These are phyloP conservation scores for Ianthella basta DNA, from an alignment of 37 sponge, comb jelly and placozoan species.

Conservation along the genomic window DNA sequence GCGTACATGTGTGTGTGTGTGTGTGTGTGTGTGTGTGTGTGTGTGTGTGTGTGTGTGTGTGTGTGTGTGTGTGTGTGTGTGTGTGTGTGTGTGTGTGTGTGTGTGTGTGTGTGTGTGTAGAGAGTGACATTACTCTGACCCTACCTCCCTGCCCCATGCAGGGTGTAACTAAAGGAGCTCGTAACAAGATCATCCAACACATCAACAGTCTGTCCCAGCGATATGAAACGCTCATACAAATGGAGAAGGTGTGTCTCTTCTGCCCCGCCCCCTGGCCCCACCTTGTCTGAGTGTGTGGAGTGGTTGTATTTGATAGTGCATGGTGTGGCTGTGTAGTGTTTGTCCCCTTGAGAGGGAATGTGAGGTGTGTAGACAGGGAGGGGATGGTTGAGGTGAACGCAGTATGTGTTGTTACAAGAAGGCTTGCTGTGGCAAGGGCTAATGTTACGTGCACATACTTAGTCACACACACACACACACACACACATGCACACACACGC, in stretches of 20 bases:
- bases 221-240: slow-evolving; percentile 54
- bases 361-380: neutral
- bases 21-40: neutral
- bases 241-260: slow-evolving; percentile 77
- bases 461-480: slow-evolving; percentile 6
- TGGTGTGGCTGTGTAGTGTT: neutral
- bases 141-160: slow-evolving; percentile 23
- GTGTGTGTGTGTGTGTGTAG: neutral
- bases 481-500: neutral
- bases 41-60: neutral
- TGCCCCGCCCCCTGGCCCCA: neutral
- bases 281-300: slow-evolving; percentile 1
- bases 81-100: neutral
- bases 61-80: neutral
- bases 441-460: neutral
- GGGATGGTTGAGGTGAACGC: neutral
- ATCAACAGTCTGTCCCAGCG: slow-evolving; percentile 72
- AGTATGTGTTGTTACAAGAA: neutral
- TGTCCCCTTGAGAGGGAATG: neutral
- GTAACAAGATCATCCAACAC: slow-evolving; percentile 80
- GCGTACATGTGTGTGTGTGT: neutral
- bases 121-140: neutral
- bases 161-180: slow-evolving; percentile 90
- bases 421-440: neutral
- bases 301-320: neutral